A percentile compares a stretch with the other conserved stretches of the same genome.
phyloP scores from a whole-genome alignment of 2,113 vertebrate species.

The Sisor rabdophorus region DNA sequence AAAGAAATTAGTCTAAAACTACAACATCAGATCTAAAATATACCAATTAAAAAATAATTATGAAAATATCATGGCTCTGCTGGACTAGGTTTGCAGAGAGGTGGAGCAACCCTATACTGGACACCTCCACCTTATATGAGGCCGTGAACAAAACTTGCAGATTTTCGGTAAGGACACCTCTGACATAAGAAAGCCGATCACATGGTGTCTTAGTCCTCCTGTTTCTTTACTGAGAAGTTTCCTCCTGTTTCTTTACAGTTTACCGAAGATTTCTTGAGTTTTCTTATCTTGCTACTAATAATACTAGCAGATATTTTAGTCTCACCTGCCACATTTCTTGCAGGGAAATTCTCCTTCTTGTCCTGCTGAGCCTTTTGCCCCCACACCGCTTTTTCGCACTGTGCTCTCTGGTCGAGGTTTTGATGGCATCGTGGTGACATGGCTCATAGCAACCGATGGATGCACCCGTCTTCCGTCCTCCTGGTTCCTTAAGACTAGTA shows the following conservation, averaged over 20 bases:
- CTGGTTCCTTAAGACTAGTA: slow-evolving; percentile 70
- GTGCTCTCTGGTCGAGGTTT: slow-evolving; percentile 68
- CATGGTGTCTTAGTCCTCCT: not conserved
- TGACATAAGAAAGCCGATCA: not conserved
- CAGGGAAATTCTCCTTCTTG: slow-evolving; percentile 95
- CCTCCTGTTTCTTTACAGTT: no score
- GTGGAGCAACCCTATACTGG: no score
- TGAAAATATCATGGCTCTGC: not conserved
- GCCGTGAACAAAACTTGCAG: no score
- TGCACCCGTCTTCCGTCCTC: slow-evolving; percentile 72
- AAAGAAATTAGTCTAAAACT: no score
- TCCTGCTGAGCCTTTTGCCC: slow-evolving; percentile 70
- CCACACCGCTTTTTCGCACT: slow-evolving; percentile 63
- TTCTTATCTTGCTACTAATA: not conserved
- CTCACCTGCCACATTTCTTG: slow-evolving; percentile 98
- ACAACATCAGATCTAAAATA: no score
- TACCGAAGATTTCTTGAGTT: not conserved
- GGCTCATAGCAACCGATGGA: slow-evolving; percentile 50
- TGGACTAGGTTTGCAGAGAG: no score
- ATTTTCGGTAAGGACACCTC: not conserved
- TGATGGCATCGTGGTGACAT: slow-evolving; percentile 37
- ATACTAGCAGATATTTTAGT: not conserved
- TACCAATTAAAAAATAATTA: not conserved
- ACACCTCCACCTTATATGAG: no score
- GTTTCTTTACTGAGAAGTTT: not conserved